Evolutionary conservation across 2,113 vertebrate genomes (phyloP).

Genomic region (Silurus asotus): DNA sequence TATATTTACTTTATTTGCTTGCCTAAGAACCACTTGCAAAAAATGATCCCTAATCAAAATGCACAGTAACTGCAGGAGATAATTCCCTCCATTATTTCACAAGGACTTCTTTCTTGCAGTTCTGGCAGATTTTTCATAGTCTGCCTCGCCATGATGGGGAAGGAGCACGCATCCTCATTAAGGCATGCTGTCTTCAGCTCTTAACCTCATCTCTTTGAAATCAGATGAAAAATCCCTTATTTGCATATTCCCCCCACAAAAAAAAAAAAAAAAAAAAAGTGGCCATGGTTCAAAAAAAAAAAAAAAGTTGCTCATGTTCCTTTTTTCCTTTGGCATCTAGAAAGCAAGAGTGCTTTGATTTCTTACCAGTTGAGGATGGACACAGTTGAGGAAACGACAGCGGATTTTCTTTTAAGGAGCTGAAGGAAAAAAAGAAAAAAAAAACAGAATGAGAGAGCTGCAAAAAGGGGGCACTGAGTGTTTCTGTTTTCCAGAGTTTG

Average conservation of each 20-base stretch:
- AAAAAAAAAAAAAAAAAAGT: conserved; percentile 35
- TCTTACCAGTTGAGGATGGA: conserved; percentile 4
- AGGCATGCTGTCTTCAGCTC: conserved; percentile 45
- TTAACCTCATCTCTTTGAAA: conserved; percentile 57
- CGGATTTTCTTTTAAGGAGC: neutral
- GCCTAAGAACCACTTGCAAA: conserved; percentile 7
- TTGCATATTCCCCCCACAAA: conserved; percentile 54
- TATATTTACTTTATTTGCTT: conserved; percentile 38
- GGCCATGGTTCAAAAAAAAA: too few species aligned
- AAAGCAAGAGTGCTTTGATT: conserved; percentile 38
- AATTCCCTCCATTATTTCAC: conserved; percentile 40
- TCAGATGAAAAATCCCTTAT: conserved; percentile 53
- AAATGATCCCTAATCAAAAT: conserved; percentile 44
- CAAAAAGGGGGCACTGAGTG: neutral
- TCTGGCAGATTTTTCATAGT: conserved; percentile 37
- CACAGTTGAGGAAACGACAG: conserved; percentile 40
- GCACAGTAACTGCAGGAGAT: conserved; percentile 34
- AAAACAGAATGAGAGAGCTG: neutral
- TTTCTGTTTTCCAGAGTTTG: conserved; percentile 33
- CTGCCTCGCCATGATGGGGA: conserved; percentile 9
- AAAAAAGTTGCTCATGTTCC: conserved; percentile 21
- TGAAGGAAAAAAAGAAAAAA: neutral
- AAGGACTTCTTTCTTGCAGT: conserved; percentile 34
- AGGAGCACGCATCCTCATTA: conserved; percentile 50
- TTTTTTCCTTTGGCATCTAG: neutral